phyloP scores from a whole-genome alignment of 1,140 invertebrate genomes.

The Drosophila equinoxialis region DNA sequence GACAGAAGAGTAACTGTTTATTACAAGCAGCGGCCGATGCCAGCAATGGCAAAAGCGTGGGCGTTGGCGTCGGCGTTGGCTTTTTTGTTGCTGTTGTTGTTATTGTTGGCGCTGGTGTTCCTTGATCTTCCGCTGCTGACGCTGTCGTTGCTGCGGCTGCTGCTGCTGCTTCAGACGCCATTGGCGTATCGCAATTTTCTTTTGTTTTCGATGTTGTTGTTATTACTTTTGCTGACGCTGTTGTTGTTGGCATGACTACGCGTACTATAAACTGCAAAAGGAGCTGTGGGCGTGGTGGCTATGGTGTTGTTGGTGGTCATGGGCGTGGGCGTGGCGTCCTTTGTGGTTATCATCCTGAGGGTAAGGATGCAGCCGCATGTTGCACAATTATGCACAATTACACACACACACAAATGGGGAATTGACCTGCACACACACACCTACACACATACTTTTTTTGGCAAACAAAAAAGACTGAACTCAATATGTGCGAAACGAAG shows the following conservation, averaged over 20 bases:
- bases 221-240: constrained; percentile 40
- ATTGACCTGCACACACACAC: constrained; percentile 37
- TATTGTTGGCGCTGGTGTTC: background rate
- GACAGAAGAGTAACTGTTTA: constrained; percentile 75
- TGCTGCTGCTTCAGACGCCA: constrained; percentile 46
- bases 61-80: constrained; percentile 39
- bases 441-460: constrained; percentile 19
- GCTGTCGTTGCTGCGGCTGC: constrained; percentile 12
- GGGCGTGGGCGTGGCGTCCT: constrained; percentile 58
- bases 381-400: constrained; percentile 37
- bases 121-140: constrained; percentile 20
- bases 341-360: constrained; percentile 52
- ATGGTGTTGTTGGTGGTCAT: constrained; percentile 11
- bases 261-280: constrained; percentile 65
- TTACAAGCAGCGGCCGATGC: constrained; percentile 67
- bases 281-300: constrained; percentile 40
- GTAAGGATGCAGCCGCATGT: constrained; percentile 56
- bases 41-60: constrained; percentile 61
- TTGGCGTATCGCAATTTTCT: constrained; percentile 72
- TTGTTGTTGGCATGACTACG: constrained; percentile 68
- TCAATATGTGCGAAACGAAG: background rate
- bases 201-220: constrained; percentile 42
- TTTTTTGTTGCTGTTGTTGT: background rate
- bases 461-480: constrained; percentile 3
- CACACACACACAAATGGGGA: constrained; percentile 54